Evolutionary conservation across 2,888 invertebrate genomes (phyloP).

Genomic region (Perithous albicinctus): DNA sequence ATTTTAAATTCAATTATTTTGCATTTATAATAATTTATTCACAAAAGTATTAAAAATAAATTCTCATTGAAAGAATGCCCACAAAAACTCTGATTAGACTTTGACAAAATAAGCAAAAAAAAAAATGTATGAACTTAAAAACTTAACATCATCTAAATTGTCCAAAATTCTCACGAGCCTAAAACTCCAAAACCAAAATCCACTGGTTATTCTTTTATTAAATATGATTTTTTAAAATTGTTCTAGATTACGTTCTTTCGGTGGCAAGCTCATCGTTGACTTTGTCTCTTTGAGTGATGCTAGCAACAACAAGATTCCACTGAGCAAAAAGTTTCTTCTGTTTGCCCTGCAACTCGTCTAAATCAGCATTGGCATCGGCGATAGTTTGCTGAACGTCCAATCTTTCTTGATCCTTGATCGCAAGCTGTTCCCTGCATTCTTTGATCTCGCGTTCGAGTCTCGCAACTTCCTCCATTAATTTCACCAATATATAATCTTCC

Average conservation of each 20-base stretch:
- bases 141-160: too few relatives aligned
- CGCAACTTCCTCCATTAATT: constrained; percentile 90
- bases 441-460: constrained; percentile 89
- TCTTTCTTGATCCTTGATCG: constrained; percentile 88
- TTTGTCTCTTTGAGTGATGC: constrained; percentile 89
- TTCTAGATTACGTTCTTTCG: constrained; percentile 86
- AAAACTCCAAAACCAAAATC: too few relatives aligned
- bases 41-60: too few relatives aligned
- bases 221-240: constrained; percentile 71
- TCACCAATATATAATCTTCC: constrained; percentile 89
- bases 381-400: constrained; percentile 87
- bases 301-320: constrained; percentile 91
- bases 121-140: too few relatives aligned
- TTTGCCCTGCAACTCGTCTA: constrained; percentile 90
- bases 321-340: constrained; percentile 89
- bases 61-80: too few relatives aligned
- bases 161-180: too few relatives aligned
- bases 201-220: not conserved
- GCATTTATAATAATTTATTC: too few relatives aligned
- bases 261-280: constrained; percentile 87
- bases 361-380: constrained; percentile 90
- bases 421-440: constrained; percentile 88
- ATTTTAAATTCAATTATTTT: too few relatives aligned
- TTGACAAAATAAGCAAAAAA: too few relatives aligned
- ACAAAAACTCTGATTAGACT: too few relatives aligned